Conservation (phyloP, 2,888 invertebrate species). For the Beris morrisii region DNA sequence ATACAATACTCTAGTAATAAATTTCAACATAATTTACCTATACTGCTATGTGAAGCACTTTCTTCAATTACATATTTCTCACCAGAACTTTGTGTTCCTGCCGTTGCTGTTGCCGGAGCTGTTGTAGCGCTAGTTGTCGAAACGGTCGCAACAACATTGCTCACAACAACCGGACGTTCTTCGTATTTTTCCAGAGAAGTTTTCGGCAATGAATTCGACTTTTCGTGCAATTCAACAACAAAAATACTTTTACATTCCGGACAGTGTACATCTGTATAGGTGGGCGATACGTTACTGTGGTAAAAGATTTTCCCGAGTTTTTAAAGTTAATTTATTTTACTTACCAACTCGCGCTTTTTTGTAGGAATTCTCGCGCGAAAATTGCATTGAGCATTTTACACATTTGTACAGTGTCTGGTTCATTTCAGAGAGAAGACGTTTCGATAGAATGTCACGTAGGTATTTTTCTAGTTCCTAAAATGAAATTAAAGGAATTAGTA, state of each 20-base stretch:
- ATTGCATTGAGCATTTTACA: slow-evolving; percentile 65
- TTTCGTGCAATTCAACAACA: slow-evolving; percentile 55
- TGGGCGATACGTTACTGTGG: background rate
- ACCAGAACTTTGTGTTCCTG: slow-evolving; percentile 24
- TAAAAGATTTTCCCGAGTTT: background rate
- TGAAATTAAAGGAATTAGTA: slow-evolving; percentile 22
- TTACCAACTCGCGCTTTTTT: slow-evolving; percentile 45
- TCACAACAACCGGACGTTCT: slow-evolving; percentile 26
- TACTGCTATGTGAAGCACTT: slow-evolving; percentile 41
- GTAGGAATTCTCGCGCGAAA: slow-evolving; percentile 58
- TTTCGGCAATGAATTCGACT: slow-evolving; percentile 32
- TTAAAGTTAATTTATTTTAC: slow-evolving; percentile 3
- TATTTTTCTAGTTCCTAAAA: slow-evolving; percentile 57
- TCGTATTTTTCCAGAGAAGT: slow-evolving; percentile 7
- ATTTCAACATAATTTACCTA: slow-evolving; percentile 38
- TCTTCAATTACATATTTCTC: slow-evolving; percentile 35
- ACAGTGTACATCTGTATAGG: slow-evolving; percentile 54
- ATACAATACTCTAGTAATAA: background rate
- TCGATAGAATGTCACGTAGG: slow-evolving; percentile 57
- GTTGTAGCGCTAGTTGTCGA: slow-evolving; percentile 24
- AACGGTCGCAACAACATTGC: no score
- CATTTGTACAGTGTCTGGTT: slow-evolving; percentile 61
- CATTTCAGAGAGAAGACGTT: slow-evolving; percentile 57
- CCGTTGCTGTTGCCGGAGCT: slow-evolving; percentile 16
- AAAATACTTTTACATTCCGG: slow-evolving; percentile 64